Percentiles rank a stretch among this genome's conserved stretches.
Evolutionary conservation across 2,113 vertebrate species (phyloP).

Genomic region (Scopus umbretta): DNA sequence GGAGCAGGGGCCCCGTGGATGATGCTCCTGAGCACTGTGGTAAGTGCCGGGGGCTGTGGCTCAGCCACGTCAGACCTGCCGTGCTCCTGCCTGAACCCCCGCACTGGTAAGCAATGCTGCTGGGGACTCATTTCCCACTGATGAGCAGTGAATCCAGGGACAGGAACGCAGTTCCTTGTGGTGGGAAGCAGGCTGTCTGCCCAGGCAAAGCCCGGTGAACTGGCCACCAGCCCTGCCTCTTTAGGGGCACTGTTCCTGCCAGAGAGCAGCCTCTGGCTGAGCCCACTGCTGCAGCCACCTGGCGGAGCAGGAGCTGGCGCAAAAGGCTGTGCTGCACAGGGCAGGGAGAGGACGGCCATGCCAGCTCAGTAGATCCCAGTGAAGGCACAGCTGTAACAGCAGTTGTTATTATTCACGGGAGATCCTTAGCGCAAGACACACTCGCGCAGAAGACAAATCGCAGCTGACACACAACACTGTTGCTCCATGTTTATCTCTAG

Average conservation of each 20-base stretch:
- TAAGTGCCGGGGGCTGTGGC: neutral
- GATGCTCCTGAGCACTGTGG: neutral
- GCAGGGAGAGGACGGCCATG: neutral
- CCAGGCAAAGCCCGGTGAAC: neutral
- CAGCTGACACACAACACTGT: neutral
- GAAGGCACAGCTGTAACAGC: accelerated
- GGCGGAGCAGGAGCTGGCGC: accelerated
- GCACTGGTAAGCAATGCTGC: neutral
- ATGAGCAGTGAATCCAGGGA: neutral
- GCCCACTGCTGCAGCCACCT: neutral
- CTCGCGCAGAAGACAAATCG: neutral
- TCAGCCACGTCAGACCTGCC: accelerated
- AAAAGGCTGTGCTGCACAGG: neutral
- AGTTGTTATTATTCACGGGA: neutral
- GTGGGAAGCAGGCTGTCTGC: neutral
- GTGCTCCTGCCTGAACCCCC: neutral
- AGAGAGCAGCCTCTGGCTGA: neutral
- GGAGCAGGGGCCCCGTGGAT: neutral
- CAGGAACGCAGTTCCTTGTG: neutral
- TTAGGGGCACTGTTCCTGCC: accelerated
- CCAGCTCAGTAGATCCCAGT: neutral
- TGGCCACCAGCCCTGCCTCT: neutral
- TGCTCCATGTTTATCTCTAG: neutral
- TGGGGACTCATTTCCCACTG: neutral
- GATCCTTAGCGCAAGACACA: neutral